Conservation (phyloP, 2,797 vertebrate species). For the Arremon aurantiirostris region DNA sequence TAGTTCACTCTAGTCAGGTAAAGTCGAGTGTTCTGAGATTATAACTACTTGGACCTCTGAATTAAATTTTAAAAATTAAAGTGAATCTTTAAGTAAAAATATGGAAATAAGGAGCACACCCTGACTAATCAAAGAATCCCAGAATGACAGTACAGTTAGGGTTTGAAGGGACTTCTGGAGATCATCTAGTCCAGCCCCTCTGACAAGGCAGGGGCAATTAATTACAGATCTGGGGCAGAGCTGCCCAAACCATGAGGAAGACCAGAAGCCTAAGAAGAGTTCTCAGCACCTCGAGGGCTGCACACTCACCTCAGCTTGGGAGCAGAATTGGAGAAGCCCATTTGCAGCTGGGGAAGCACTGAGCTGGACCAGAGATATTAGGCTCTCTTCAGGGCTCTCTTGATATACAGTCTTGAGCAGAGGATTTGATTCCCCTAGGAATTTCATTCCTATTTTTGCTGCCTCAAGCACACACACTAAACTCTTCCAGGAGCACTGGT, state of each 20-base stretch:
- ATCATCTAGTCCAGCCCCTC: neutral
- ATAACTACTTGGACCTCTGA: neutral
- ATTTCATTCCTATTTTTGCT: neutral
- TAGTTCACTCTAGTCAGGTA: neutral
- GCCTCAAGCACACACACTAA: neutral
- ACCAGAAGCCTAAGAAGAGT: fast-evolving
- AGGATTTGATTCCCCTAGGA: neutral
- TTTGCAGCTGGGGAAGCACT: neutral
- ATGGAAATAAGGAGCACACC: neutral
- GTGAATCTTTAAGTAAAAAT: neutral
- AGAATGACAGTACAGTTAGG: neutral
- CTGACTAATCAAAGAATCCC: neutral
- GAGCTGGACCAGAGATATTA: neutral
- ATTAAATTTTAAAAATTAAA: neutral
- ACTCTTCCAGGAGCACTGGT: neutral
- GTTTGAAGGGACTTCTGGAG: neutral
- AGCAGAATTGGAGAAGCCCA: neutral
- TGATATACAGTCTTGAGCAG: neutral
- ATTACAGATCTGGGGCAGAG: neutral
- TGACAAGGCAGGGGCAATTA: neutral
- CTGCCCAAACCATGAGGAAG: neutral
- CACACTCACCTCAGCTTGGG: neutral
- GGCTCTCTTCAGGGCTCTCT: neutral
- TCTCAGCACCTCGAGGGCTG: neutral
- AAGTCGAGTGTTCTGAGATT: neutral